phyloP scores from a whole-genome alignment of 2,113 vertebrate genomes.

The Carlito syrichta region DNA sequence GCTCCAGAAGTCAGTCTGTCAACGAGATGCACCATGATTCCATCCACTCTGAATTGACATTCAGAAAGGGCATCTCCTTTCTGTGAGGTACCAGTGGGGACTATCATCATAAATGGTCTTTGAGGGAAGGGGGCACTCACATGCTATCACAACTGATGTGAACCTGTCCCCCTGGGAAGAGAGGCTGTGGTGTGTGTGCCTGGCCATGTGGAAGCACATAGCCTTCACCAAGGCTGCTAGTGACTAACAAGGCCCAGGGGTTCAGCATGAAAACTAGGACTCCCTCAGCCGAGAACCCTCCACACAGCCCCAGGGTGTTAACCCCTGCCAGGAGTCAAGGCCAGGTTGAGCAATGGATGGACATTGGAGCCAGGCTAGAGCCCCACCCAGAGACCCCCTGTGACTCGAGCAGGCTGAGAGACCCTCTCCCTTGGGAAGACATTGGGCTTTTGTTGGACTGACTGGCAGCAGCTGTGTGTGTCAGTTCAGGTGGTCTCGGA shows the following conservation, averaged over 20 bases:
- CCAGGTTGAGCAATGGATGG: rapidly evolving
- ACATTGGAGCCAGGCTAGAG: rapidly evolving
- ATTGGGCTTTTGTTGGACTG: neutral
- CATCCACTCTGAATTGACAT: too few species aligned
- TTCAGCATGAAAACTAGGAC: neutral
- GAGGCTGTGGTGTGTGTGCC: neutral
- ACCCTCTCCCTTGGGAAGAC: rapidly evolving
- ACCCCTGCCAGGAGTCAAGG: rapidly evolving
- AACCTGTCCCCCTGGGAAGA: rapidly evolving
- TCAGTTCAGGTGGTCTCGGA: neutral
- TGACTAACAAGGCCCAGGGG: rapidly evolving
- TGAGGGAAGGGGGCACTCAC: too few species aligned
- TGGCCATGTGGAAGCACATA: neutral
- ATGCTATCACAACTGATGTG: rapidly evolving
- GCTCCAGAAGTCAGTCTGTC: neutral
- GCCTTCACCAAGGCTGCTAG: rapidly evolving
- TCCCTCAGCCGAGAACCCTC: neutral
- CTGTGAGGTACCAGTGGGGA: too few species aligned
- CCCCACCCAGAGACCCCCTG: neutral
- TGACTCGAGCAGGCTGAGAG: neutral
- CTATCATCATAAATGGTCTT: too few species aligned
- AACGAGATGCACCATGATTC: rapidly evolving
- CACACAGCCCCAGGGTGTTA: neutral
- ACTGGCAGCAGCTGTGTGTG: rapidly evolving
- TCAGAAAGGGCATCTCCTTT: neutral